These are phyloP conservation scores for Bufotes viridis DNA, from an alignment of 2,797 vertebrate genomes.

Conservation along the genomic window DNA sequence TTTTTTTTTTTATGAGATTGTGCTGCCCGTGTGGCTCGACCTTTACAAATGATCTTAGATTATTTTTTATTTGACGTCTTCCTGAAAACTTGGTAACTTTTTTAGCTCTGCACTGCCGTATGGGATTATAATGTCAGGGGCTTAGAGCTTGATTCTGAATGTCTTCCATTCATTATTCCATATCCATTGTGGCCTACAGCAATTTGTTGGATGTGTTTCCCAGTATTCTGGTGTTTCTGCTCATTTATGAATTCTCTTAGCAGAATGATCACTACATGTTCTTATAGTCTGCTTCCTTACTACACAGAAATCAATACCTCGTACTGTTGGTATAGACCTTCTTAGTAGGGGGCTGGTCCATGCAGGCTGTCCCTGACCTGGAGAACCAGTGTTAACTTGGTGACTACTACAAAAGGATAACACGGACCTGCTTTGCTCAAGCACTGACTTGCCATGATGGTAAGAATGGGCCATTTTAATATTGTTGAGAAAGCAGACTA, in stretches of 20 bases:
- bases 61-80: slow-evolving; percentile 28
- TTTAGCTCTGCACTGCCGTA: slow-evolving; percentile 51
- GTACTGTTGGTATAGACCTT: neutral
- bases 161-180: slow-evolving; percentile 28
- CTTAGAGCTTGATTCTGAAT: neutral
- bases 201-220: neutral
- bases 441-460: neutral
- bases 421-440: neutral
- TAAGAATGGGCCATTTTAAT: neutral
- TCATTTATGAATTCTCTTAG: neutral
- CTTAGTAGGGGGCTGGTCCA: neutral
- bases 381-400: neutral
- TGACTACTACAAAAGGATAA: neutral
- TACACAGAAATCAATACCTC: neutral
- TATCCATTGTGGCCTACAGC: neutral
- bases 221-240: neutral
- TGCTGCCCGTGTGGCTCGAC: neutral
- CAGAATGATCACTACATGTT: slow-evolving; percentile 6
- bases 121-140: neutral
- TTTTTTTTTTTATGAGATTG: slow-evolving; percentile 25
- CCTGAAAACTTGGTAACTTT: slow-evolving; percentile 10
- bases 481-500: neutral
- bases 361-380: neutral
- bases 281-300: neutral
- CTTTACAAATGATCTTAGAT: neutral